These are phyloP conservation scores for Pyrrhia umbra DNA, from an alignment of 2,888 invertebrate genomes.

Conservation along the genomic window DNA sequence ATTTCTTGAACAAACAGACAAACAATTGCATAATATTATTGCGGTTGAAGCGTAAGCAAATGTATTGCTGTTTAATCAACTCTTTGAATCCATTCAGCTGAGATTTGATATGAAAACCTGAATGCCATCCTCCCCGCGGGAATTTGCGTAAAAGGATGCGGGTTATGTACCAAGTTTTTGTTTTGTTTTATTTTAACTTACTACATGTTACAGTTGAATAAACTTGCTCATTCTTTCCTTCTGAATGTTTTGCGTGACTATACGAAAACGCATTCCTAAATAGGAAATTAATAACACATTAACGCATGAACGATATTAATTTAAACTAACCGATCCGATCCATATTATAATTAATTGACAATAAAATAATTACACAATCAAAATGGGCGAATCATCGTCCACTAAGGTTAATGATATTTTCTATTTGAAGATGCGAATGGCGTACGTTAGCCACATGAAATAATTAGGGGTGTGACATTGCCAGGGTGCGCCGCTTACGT, in stretches of 20 bases:
- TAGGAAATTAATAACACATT: conserved; percentile 2
- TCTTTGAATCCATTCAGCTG: conserved; percentile 74
- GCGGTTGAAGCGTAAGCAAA: conserved; percentile 46
- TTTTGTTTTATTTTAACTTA: conserved; percentile 32
- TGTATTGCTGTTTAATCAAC: conserved; percentile 71
- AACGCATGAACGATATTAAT: conserved; percentile 9
- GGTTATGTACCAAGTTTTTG: conserved; percentile 10
- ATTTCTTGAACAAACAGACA: conserved; percentile 39
- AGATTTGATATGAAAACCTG: conserved; percentile 66
- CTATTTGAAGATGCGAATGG: conserved; percentile 57
- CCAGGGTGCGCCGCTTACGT: conserved; percentile 63
- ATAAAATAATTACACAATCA: conserved; percentile 51
- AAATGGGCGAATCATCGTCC: conserved; percentile 53
- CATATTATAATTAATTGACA: conserved; percentile 41
- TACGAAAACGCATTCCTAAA: not conserved
- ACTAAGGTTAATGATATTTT: conserved; percentile 60
- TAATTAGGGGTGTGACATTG: conserved; percentile 58
- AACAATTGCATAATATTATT: conserved; percentile 41
- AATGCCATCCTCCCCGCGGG: conserved; percentile 44
- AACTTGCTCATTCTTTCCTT: not conserved
- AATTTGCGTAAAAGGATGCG: conserved; percentile 30
- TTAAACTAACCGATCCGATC: conserved; percentile 6
- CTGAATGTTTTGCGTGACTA: not conserved
- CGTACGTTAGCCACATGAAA: conserved; percentile 43
- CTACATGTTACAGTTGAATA: conserved; percentile 10